Base-by-base conservation (phyloP, 2,113 vertebrate species). In the Xyliphius kryptos region DNA sequence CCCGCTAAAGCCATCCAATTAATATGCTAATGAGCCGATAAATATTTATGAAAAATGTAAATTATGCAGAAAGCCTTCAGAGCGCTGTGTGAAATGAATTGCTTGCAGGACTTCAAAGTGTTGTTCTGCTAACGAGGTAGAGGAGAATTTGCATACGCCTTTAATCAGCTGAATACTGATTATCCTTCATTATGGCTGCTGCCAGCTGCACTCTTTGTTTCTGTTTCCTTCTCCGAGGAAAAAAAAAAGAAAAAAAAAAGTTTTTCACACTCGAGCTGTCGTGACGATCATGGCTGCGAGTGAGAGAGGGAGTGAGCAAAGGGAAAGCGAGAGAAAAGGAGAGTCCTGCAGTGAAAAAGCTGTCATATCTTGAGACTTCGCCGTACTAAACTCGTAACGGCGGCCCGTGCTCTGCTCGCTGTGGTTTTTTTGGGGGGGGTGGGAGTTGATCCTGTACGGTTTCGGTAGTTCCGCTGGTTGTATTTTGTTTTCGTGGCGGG, bases 151-250 rank as follows among this genome's bases (percentile, higher is more conserved):
- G 93, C 94, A 98, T 97, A 96, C 85, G 88, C 86, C 90, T 94
- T 92, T 96, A 97, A 97, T 97, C 92, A 97, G 90, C 82, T 89
- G 92, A 92, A 97, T 97, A 97, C 95, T 98, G 95, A 98, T 97
- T 96, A 97, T 89, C 88, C 90, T 93, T 97, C 92, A 97, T 98
- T 98, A 97, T 92, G 91, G 92, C 90, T 88, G 89, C 90, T 88
- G 92, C 91, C 92, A 95, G 92, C 93, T 94, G 93, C 94, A 94
- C 91, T 94, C 91, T 95, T 93, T 92, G 88, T 95, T 97, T 92
- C 88, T 92, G 89, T 93, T 94, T 94, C 91, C 90, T 93, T 92
- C 89, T 87, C 89, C 88, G 86, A 55, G 66, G 72, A 76, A 74
- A 76, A 67, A 74, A 19, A 51, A 54, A 50, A 66, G 55, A 56